phyloP scores from a whole-genome alignment of 2,888 invertebrate genomes.

The Leistus spinibarbis region DNA sequence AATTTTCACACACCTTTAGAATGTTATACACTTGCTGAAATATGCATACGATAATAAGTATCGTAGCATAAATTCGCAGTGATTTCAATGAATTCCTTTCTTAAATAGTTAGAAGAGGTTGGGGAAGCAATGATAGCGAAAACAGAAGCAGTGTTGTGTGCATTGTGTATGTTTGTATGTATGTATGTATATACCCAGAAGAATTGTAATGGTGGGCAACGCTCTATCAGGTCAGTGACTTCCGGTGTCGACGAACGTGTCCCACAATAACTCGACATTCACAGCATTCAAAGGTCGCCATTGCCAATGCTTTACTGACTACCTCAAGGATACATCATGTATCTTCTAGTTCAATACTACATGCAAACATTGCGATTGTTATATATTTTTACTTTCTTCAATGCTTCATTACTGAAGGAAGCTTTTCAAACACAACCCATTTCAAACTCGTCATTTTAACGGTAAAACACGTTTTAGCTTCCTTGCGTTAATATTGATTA shows the following conservation, averaged over 20 bases:
- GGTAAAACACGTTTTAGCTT: too few relatives aligned
- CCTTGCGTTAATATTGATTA: too few relatives aligned
- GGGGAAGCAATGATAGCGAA: constrained; percentile 6
- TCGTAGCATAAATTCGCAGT: background rate
- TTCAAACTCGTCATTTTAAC: too few relatives aligned
- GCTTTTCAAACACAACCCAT: too few relatives aligned
- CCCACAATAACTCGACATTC: constrained; percentile 3
- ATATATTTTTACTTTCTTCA: too few relatives aligned
- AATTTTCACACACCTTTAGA: too few relatives aligned
- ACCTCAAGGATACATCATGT: constrained; percentile 5
- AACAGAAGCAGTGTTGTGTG: background rate
- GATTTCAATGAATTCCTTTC: background rate
- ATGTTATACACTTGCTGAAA: too few relatives aligned
- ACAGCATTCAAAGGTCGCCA: constrained; percentile 28
- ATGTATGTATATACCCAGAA: background rate
- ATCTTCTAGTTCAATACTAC: background rate
- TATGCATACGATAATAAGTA: too few relatives aligned
- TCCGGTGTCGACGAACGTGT: constrained; percentile 24
- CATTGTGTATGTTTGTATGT: background rate
- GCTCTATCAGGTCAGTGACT: constrained; percentile 24
- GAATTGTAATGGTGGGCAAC: constrained; percentile 1
- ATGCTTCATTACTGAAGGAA: too few relatives aligned
- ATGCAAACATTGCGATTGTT: too few relatives aligned
- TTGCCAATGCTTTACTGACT: background rate
- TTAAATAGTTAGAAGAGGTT: background rate